phyloP scores from a whole-genome alignment of 1,140 invertebrate genomes.

The Bicyclus anynana region DNA sequence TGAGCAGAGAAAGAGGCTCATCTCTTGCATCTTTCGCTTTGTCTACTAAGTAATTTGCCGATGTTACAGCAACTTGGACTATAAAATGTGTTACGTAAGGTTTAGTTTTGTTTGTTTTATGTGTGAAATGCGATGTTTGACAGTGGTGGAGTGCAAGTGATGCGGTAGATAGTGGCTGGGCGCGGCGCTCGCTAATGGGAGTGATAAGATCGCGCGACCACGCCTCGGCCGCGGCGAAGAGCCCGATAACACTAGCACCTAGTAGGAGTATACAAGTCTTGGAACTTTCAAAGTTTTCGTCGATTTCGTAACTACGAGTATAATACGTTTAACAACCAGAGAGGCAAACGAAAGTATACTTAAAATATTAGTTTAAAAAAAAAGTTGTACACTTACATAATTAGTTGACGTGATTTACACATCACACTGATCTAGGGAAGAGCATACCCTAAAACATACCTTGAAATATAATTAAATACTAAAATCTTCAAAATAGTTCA shows the following conservation, averaged over 20 bases:
- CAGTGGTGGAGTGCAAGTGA: conserved; percentile 36
- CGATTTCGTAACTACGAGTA: too few species aligned
- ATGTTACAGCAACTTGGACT: conserved; percentile 9
- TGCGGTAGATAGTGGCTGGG: conserved; percentile 63
- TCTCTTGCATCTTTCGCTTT: conserved; percentile 20
- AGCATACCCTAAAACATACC: too few species aligned
- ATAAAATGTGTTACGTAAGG: conserved; percentile 10
- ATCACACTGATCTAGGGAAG: too few species aligned
- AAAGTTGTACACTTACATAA: too few species aligned
- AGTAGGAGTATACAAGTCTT: too few species aligned
- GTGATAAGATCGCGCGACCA: conserved; percentile 68
- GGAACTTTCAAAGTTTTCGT: too few species aligned
- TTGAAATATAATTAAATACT: too few species aligned
- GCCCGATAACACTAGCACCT: conserved; percentile 14
- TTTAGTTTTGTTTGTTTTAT: conserved; percentile 17
- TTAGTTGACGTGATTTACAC: too few species aligned
- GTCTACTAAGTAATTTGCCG: neutral
- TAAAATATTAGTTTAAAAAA: too few species aligned
- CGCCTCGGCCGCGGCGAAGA: conserved; percentile 40
- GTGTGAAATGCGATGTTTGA: conserved; percentile 34
- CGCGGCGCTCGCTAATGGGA: conserved; percentile 64
- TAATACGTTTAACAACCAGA: too few species aligned
- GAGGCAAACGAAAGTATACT: too few species aligned
- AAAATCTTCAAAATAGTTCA: too few species aligned
- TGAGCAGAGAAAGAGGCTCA: conserved; percentile 51